These are phyloP conservation scores for Leptinotarsa defecta DNA, from an alignment of 1,140 invertebrate genomes.

Conservation along the genomic window DNA sequence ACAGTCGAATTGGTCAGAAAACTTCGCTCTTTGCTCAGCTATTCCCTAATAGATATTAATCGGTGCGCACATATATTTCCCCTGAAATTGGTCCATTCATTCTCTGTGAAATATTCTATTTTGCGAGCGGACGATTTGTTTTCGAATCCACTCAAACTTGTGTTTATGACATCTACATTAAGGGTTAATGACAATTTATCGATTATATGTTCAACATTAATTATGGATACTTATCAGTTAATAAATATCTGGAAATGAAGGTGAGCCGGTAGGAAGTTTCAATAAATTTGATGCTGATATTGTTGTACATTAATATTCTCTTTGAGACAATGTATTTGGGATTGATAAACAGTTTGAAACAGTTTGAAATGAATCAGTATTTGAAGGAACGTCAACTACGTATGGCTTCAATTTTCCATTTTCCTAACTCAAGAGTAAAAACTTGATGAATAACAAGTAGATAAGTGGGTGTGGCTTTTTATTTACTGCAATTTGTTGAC, in stretches of 20 bases:
- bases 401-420: too few species aligned
- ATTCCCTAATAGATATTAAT: slow-evolving; percentile 9
- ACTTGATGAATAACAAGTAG: too few species aligned
- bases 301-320: not conserved
- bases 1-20: not conserved
- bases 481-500: too few species aligned
- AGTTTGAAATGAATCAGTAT: too few species aligned
- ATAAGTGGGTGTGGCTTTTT: too few species aligned
- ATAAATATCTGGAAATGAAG: slow-evolving; percentile 3
- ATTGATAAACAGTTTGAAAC: not conserved
- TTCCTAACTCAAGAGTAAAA: too few species aligned
- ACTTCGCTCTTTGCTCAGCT: not conserved
- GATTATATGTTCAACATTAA: not conserved
- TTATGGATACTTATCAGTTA: slow-evolving; percentile 8
- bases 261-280: not conserved
- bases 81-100: not conserved
- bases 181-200: slow-evolving; percentile 1
- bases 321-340: not conserved
- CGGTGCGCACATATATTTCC: not conserved
- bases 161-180: slow-evolving; percentile 6
- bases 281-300: not conserved
- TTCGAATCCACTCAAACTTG: slow-evolving; percentile 1
- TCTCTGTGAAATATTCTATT: slow-evolving; percentile 4
- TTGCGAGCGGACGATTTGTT: not conserved
- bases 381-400: too few species aligned